Percentiles rank a stretch among this genome's conserved stretches.
phyloP scores from a whole-genome alignment of 2,888 invertebrate genomes.

The Acleris emargana region DNA sequence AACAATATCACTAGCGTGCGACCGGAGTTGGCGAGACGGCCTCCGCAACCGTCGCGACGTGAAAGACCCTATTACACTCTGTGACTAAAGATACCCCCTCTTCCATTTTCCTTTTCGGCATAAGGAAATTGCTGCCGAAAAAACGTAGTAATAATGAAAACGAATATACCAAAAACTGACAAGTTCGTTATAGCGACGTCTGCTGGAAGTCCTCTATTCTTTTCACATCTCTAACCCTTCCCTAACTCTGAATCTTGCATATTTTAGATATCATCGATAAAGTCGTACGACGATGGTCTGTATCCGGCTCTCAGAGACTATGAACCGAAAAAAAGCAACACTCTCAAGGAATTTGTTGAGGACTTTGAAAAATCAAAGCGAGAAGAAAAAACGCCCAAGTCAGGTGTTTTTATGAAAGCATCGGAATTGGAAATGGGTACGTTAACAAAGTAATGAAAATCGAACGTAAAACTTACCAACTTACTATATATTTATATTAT shows the following conservation, averaged over 20 bases:
- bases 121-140: no score
- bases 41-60: no score
- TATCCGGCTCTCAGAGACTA: constrained; percentile 82
- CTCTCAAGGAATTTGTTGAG: constrained; percentile 75
- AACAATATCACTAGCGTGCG: no score
- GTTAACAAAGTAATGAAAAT: constrained; percentile 13
- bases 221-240: no score
- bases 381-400: constrained; percentile 46
- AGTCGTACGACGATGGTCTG: constrained; percentile 78
- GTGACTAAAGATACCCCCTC: no score
- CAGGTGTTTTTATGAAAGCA: constrained; percentile 66
- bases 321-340: constrained; percentile 78
- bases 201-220: no score
- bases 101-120: no score
- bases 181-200: no score
- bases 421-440: constrained; percentile 65
- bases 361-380: constrained; percentile 73
- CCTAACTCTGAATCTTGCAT: neutral
- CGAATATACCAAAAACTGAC: no score
- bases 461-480: neutral
- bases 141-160: no score
- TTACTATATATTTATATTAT: constrained; percentile 13
- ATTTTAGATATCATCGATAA: constrained; percentile 85
- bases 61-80: no score
- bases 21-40: no score